Base-by-base conservation (phyloP, 2,888 invertebrate genomes). In the Nemapogon koenigi region DNA sequence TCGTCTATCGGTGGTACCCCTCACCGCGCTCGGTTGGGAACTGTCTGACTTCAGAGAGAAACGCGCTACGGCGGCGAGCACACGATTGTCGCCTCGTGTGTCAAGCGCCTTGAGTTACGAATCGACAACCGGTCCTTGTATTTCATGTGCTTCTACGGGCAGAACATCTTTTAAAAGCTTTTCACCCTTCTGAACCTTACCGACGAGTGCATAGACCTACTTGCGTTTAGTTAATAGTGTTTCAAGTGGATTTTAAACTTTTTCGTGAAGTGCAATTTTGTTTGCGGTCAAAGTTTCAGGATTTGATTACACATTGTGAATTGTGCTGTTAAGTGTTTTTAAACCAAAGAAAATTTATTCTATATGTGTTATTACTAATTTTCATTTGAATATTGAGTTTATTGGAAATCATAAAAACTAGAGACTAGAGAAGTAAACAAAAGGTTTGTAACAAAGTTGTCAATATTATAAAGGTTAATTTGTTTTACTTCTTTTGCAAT, bases 1-100 rank as follows among this genome's bases (percentile, higher is more conserved):
- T 75, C 75, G 76, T 76, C 70, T 71, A 70, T 70, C 69, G 63
- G 63, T 54, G 50, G 59, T 6, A 22, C 72, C 68, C 73, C 69
- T 33, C 33, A 14, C 65, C 69, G 60, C 65, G 63, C 66, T 63
- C 60, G 51, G 61, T 63, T 52, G 67, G 64, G 59, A 67, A 65
- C 65, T 22, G 25, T 16, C 26, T 35, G 26, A 25, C 18, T 37
- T 58, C 63, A 73, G 68, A 72, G 59, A 63, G 68, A 57, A 60
- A 60, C 65, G 66, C 63, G 65, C 64, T 56, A 55, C 51, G 63
- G 64, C 45, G 50, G 50, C 50, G 62, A 46, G 45, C 56, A 63
- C 50, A 72, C 75, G 72, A 52, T 49, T 46, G 30, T 14, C 27
- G 18, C n/a, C n/a, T n/a, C 38, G 42, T 37, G 41, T 28, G 15